Conservation (phyloP, 2,888 invertebrate species). For the Meloe dianella region DNA sequence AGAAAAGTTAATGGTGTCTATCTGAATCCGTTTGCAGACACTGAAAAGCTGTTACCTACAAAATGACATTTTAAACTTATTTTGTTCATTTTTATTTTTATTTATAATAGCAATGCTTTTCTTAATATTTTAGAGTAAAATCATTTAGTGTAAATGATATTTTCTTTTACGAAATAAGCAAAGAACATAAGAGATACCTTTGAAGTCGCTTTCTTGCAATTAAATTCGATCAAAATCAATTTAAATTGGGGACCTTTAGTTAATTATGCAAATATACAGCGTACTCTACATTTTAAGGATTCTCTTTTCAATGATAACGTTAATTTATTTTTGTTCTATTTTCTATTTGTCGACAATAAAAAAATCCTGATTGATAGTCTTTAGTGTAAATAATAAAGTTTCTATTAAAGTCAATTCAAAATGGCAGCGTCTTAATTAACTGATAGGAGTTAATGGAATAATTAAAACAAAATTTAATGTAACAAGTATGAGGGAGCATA, state of each 20-base stretch:
- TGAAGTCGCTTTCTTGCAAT: slow-evolving; percentile 25
- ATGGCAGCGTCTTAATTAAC: slow-evolving; percentile 17
- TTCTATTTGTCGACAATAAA: background rate
- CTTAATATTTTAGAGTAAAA: background rate
- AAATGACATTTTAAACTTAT: background rate
- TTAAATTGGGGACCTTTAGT: slow-evolving; percentile 26
- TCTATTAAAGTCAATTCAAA: slow-evolving; percentile 1
- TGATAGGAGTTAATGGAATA: slow-evolving; percentile 19
- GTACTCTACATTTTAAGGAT: slow-evolving; percentile 21
- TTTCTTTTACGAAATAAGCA: slow-evolving; percentile 28
- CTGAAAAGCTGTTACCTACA: background rate
- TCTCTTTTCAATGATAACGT: slow-evolving; percentile 4
- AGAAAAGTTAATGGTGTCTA: background rate
- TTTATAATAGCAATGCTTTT: background rate
- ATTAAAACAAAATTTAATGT: slow-evolving; percentile 1
- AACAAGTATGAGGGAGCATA: slow-evolving; percentile 15
- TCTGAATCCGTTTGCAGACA: background rate
- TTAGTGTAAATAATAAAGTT: background rate
- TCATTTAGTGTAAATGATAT: background rate
- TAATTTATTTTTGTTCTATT: background rate
- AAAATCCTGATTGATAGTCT: background rate
- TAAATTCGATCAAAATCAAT: slow-evolving; percentile 37
- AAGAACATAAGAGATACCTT: slow-evolving; percentile 17
- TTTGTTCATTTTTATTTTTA: background rate
- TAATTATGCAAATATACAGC: slow-evolving; percentile 24